Base-by-base conservation (phyloP, 2,797 vertebrate genomes). In the Mycteria americana region DNA sequence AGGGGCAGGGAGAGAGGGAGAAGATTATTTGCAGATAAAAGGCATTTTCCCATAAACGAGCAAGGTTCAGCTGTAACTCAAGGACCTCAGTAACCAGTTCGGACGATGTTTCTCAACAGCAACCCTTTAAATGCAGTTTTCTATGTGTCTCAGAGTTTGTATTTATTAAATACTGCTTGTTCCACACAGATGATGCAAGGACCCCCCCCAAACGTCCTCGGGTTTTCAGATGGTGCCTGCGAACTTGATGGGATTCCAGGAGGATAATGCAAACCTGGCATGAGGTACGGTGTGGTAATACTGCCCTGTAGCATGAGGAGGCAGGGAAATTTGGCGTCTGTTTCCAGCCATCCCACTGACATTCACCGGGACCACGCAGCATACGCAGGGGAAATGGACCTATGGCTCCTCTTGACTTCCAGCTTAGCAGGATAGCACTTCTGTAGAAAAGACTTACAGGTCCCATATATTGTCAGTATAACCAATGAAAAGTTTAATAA, bases 371-470 rank as follows among this genome's bases (percentile, higher is more conserved):
- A 64, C 3, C 19, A 1, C 31, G n/a, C 28, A 6, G 18, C 12
- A 25, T 53, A 37, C 6, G 0, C 1, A 3, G 23, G 0, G 0
- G 27, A 85, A 41, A n/a, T 12, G 10, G 18, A 59, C 18, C n/a
- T 59, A 28, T 39, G 70, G n/a, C 43, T 77, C 25, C 68, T 48
- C 1, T 2, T 37, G 46, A 30, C 5, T 13, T 62, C 13, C 25
- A 57, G 14, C 17, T 57, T 48, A 50, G 41, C 54, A 78, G 62
- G n/a, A 24, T 0, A 53, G 43, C n/a, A 10, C 19, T 82, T 39
- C 35, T 72, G 13, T 12, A 59, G 35, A 19, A 79, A 51, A 0
- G 0, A 22, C 27, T 45, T 39, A 1, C 3, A 11, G 46, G 51
- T 28, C 46, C 33, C 48, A 14, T 25, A 13, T 27, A 12, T 59